A percentile compares a stretch with the other conserved stretches of the same genome.
Conservation (phyloP, 2,113 vertebrate species). For the Parotia lawesii region DNA sequence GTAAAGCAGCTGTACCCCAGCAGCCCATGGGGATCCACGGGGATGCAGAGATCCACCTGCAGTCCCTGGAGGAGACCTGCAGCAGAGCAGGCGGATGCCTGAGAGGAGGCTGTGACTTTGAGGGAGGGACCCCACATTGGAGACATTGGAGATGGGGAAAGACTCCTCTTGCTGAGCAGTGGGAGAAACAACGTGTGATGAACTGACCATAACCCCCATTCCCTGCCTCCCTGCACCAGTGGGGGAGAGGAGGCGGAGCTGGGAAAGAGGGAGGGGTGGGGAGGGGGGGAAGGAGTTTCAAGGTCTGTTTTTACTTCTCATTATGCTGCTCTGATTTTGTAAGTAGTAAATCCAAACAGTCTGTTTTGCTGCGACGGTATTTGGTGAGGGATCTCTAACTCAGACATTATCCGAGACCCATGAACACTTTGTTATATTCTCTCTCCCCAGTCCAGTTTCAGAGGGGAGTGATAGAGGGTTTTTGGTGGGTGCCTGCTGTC, state of each 20-base stretch:
- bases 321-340: background rate
- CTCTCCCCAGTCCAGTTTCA: background rate
- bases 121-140: fast-evolving
- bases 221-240: fast-evolving
- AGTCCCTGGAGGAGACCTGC: background rate
- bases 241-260: background rate
- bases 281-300: fast-evolving
- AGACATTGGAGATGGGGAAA: fast-evolving
- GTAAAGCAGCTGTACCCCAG: background rate
- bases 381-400: background rate
- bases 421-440: background rate
- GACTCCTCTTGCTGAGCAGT: background rate
- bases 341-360: background rate
- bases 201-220: background rate
- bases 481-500: background rate
- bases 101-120: background rate
- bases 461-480: background rate
- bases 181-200: fast-evolving
- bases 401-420: background rate
- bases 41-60: background rate
- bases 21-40: background rate
- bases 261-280: background rate
- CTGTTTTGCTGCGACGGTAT: background rate
- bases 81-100: background rate
- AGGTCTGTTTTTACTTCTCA: background rate